Evolutionary conservation across 2,113 vertebrate genomes (phyloP).

Genomic region (Uropsilus gracilis): DNA sequence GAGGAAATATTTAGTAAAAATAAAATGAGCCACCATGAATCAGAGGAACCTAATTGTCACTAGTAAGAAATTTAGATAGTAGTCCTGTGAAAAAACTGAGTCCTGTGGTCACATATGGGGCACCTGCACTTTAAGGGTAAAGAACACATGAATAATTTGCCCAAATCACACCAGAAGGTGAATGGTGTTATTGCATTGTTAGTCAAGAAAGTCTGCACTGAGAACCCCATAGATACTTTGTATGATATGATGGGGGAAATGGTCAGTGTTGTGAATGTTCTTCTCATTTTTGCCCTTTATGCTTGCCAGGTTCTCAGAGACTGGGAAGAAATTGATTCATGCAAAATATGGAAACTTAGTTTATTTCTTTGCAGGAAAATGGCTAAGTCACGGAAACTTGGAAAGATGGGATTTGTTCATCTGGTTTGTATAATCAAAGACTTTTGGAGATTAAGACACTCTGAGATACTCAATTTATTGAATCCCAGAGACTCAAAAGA

Average conservation of each 20-base stretch:
- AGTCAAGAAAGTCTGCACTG: neutral
- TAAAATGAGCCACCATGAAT: neutral
- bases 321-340: conserved; percentile 38
- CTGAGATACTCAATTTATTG: conserved; percentile 36
- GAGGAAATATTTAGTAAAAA: conserved; percentile 45
- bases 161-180: neutral
- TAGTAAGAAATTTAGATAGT: neutral
- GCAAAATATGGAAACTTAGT: conserved; percentile 1
- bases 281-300: neutral
- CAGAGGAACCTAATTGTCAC: neutral
- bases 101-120: neutral
- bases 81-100: conserved; percentile 24
- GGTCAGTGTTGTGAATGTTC: neutral
- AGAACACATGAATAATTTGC: neutral
- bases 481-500: conserved; percentile 27
- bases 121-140: neutral
- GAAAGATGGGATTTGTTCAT: conserved; percentile 52
- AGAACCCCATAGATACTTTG: neutral
- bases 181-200: conserved; percentile 11
- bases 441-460: conserved; percentile 35
- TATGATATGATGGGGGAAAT: conserved; percentile 20
- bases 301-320: conserved; percentile 9
- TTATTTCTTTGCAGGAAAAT: conserved; percentile 55
- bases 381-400: conserved; percentile 57
- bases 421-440: conserved; percentile 42